Percentiles rank a stretch among this genome's conserved stretches.
phyloP scores from a whole-genome alignment of 2,113 vertebrate genomes.

The Nettapus auritus region DNA sequence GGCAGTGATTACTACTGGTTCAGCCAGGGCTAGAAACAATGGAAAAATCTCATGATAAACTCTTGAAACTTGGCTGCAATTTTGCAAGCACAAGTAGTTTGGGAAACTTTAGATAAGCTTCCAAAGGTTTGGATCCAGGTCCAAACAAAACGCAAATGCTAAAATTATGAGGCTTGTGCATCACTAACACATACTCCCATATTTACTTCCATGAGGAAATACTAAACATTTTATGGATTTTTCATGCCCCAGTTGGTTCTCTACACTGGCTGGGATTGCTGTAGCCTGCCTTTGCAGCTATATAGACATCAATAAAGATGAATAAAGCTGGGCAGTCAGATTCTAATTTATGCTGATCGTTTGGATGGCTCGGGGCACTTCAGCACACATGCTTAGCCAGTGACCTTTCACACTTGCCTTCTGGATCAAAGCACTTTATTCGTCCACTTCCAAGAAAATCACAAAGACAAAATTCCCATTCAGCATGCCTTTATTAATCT shows the following conservation, averaged over 20 bases:
- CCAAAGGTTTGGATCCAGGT: conserved; percentile 19
- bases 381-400: conserved; percentile 51
- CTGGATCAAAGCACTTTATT: conserved; percentile 61
- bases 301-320: conserved; percentile 62
- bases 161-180: not conserved
- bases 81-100: conserved; percentile 31
- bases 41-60: not conserved
- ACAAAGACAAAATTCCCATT: conserved; percentile 68
- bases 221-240: conserved; percentile 53
- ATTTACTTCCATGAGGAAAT: conserved; percentile 22
- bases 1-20: not conserved
- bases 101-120: conserved; percentile 45
- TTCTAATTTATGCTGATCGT: conserved; percentile 65
- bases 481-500: conserved; percentile 33
- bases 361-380: conserved; percentile 59
- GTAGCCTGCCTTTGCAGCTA: conserved; percentile 23
- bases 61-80: not conserved
- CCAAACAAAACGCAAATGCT: conserved; percentile 36
- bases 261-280: not conserved
- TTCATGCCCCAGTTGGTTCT: conserved; percentile 25
- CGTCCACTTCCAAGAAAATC: conserved; percentile 54
- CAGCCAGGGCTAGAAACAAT: not conserved
- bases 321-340: conserved; percentile 58
- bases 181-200: not conserved
- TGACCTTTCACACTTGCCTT: conserved; percentile 62